phyloP scores from a whole-genome alignment of 2,113 vertebrate genomes.

The Pluvialis apricaria region DNA sequence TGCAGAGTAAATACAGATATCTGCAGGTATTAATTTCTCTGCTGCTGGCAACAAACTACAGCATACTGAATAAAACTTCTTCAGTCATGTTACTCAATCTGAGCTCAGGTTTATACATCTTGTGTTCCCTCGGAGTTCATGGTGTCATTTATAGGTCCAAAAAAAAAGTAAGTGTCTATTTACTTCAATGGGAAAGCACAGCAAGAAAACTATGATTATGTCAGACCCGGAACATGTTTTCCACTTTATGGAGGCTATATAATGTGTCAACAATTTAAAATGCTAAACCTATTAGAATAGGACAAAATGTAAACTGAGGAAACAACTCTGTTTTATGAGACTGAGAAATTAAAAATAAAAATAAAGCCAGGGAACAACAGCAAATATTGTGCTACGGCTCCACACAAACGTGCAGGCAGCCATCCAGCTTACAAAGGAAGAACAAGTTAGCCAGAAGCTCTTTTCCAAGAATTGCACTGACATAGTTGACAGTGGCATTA shows the following conservation, averaged over 20 bases:
- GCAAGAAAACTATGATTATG: not conserved
- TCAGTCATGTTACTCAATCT: not conserved
- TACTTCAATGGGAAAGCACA: not conserved
- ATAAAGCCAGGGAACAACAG: not conserved
- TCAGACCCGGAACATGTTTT: not conserved
- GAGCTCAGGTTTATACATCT: not conserved
- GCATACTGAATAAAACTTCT: not conserved
- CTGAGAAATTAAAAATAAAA: slow-evolving; percentile 18
- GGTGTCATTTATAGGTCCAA: not conserved
- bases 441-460: not conserved
- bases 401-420: not conserved
- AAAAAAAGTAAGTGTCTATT: not conserved
- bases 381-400: not conserved
- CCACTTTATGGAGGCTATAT: not conserved
- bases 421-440: not conserved
- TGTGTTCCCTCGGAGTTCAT: not conserved
- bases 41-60: not conserved
- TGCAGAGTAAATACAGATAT: not conserved
- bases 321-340: not conserved
- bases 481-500: not conserved
- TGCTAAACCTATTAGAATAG: not conserved
- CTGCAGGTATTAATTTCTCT: not conserved
- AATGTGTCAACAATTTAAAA: not conserved
- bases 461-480: not conserved
- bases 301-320: not conserved